Evolutionary conservation across 2,113 vertebrate species (phyloP).

Genomic region (Aphelocoma coerulescens): DNA sequence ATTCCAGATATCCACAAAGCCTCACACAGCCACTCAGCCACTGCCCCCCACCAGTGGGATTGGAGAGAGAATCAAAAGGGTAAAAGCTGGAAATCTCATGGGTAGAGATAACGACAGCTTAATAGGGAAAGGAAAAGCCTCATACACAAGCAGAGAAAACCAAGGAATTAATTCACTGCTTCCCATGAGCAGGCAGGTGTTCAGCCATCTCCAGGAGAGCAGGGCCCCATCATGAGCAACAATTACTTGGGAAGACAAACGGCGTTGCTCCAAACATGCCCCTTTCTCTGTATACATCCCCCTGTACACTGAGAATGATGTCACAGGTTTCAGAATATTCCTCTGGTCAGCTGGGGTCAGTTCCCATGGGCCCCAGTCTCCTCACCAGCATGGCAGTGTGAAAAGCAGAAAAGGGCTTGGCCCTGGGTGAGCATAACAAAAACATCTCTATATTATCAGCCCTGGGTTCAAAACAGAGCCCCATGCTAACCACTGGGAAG

Average conservation of each 20-base stretch:
- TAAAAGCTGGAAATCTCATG: not conserved
- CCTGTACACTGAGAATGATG: too few relatives aligned
- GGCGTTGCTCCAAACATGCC: not conserved
- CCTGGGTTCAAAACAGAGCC: not conserved
- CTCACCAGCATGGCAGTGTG: not conserved
- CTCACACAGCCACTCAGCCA: too few relatives aligned
- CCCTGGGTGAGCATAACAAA: not conserved
- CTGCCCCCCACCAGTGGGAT: accelerated
- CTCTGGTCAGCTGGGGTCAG: not conserved
- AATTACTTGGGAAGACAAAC: not conserved
- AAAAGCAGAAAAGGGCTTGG: not conserved
- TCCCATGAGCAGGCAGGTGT: not conserved
- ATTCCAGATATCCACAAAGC: not conserved
- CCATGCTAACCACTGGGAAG: not conserved
- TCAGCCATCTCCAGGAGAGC: not conserved
- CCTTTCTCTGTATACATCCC: not conserved
- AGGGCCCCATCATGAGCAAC: not conserved
- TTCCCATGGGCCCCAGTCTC: not conserved
- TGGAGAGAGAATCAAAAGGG: not conserved
- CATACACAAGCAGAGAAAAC: not conserved
- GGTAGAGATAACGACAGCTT: not conserved
- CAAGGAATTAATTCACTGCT: not conserved
- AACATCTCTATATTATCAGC: not conserved
- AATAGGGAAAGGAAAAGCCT: accelerated
- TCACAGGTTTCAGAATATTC: not conserved